Percentiles rank a stretch among this genome's conserved stretches.
phyloP scores from a whole-genome alignment of 2,797 vertebrate species.

The Sebastes diploproa region DNA sequence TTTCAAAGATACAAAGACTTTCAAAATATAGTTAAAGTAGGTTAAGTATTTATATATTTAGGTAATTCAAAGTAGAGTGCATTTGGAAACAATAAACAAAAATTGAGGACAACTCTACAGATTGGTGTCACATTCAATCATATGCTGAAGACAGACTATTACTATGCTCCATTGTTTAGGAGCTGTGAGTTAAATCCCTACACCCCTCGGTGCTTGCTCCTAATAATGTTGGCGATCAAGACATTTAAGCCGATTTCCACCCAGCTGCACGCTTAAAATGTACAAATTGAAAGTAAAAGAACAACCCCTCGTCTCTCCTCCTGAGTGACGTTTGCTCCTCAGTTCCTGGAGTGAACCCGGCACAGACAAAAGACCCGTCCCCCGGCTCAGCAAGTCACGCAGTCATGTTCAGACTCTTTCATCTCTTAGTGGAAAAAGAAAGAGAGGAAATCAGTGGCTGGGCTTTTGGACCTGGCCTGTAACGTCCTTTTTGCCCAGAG shows the following conservation, averaged over 20 bases:
- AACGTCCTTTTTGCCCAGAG: constrained; percentile 65
- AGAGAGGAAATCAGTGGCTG: constrained; percentile 54
- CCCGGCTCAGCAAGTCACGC: constrained; percentile 45
- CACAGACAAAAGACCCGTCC: constrained; percentile 38
- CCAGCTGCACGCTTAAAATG: neutral
- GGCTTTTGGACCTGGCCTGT: constrained; percentile 70
- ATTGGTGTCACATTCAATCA: neutral
- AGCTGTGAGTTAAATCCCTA: constrained; percentile 7
- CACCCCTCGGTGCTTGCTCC: neutral
- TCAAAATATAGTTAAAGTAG: neutral
- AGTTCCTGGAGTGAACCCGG: constrained; percentile 34
- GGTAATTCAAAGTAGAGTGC: neutral
- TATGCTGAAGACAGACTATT: neutral
- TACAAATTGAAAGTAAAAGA: neutral
- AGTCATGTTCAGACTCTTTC: constrained; percentile 26
- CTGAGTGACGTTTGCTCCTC: constrained; percentile 17
- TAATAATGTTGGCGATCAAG: neutral
- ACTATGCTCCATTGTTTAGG: neutral
- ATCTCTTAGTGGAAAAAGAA: constrained; percentile 34
- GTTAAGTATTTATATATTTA: neutral
- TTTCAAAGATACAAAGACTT: neutral
- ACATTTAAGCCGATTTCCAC: constrained; percentile 8
- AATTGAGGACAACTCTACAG: neutral
- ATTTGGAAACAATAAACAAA: neutral
- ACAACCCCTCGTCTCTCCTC: neutral